Percentiles rank a stretch among this genome's conserved stretches.
Conservation (phyloP, 2,113 vertebrate species). For the Phalacrocorax brasilianus region DNA sequence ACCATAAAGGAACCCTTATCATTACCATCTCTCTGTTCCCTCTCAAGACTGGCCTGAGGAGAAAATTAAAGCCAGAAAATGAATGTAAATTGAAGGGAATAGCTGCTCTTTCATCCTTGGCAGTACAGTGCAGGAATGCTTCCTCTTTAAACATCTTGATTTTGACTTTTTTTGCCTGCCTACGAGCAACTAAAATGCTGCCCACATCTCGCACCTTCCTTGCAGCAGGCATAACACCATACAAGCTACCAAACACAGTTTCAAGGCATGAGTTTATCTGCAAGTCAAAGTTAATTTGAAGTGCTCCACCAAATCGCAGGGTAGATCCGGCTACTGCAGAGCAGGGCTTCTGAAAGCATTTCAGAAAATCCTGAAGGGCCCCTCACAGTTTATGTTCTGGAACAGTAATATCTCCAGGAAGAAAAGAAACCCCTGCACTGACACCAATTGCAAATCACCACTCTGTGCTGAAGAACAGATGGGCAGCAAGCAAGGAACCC, state of each 20-base stretch:
- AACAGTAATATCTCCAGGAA: background rate
- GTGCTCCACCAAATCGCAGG: background rate
- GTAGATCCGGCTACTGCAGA: background rate
- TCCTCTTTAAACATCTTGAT: background rate
- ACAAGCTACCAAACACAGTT: background rate
- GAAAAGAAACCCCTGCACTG: background rate
- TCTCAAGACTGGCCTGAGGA: background rate
- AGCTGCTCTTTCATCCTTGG: background rate
- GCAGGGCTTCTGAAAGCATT: background rate
- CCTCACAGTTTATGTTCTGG: background rate
- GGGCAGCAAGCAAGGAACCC: background rate
- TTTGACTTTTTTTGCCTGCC: background rate
- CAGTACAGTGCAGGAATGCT: background rate
- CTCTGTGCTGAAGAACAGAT: background rate
- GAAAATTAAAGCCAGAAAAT: background rate
- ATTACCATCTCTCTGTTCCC: background rate
- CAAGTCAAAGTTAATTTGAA: background rate
- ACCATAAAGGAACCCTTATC: background rate
- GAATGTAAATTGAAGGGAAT: background rate
- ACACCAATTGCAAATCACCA: background rate
- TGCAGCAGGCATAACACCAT: background rate
- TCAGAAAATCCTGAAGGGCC: background rate
- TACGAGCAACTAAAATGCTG: background rate
- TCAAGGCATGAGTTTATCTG: background rate
- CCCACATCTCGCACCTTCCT: background rate